Evolutionary conservation across 2,888 invertebrate genomes (phyloP).

Genomic region (Luffia ferchaultella): DNA sequence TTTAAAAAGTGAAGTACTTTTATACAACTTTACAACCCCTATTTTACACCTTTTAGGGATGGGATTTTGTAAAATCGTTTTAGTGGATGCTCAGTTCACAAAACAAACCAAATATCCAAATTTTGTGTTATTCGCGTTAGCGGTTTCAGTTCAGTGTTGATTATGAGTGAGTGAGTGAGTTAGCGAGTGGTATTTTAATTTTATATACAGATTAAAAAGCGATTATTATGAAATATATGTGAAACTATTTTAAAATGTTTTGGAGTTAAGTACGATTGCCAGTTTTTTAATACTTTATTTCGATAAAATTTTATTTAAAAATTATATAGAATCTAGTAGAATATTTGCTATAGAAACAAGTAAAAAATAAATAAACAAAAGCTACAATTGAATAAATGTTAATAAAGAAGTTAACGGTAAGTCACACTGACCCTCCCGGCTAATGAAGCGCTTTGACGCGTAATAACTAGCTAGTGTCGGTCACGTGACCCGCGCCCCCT

Average conservation of each 20-base stretch:
- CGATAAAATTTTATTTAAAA: not conserved
- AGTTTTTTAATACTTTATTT: not conserved
- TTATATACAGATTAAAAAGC: not conserved
- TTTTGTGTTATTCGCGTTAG: no score
- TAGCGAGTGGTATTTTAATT: not conserved
- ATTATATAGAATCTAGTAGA: no score
- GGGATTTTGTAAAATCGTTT: no score
- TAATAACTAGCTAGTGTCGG: constrained; percentile 26
- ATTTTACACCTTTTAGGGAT: no score
- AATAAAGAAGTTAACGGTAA: not conserved
- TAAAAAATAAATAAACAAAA: not conserved
- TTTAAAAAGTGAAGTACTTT: no score
- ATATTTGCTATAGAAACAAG: no score
- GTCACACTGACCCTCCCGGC: not conserved
- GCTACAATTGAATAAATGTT: not conserved
- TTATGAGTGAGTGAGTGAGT: no score
- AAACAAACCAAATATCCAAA: no score
- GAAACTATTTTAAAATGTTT: not conserved
- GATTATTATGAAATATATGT: not conserved
- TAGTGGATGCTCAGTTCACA: no score
- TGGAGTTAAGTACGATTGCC: not conserved
- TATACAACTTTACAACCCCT: no score
- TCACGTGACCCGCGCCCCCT: constrained; percentile 44
- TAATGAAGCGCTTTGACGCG: constrained; percentile 22
- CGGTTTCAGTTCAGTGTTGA: no score